Base-by-base conservation (phyloP, 2,797 vertebrate genomes). In the Schizopygopsis pylzovi region DNA sequence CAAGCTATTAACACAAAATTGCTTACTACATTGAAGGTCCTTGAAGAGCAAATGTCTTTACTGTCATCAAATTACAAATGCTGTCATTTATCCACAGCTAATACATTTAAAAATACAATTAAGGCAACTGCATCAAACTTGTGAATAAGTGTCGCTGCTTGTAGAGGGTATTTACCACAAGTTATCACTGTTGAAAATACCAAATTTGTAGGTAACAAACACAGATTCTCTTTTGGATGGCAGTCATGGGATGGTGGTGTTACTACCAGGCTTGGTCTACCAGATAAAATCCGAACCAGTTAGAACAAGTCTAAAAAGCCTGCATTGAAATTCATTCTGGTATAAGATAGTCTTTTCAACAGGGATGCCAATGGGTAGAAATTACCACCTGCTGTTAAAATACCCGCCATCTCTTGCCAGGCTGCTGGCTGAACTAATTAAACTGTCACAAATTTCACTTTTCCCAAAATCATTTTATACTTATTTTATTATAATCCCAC, bases 401-500 rank as follows among this genome's bases (percentile, higher is more conserved):
- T 63, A 82, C 25, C 20, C 16, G 8, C 67, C 73, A 59, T 52
- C 33, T 85, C 67, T 73, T 85, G 43, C 41, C 67, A 63, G 52
- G 52, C 56, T 41, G 20, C 75, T 73, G 33, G 67, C 84, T 73
- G n/a, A 85, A 73, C 78, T 59, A 73, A 85, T 79, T 71, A 79
- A 85, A 73, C 77, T 49, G 67, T 85, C 77, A 85, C 67, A 80
- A 85, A 45, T 59, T 61, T 79, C 25, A n/a, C 65, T 72, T 10
- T 59, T 63, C 71, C 49, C 22, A 52, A 43, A 76, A 86, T 37
- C 20, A 81, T 63, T 81, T 28, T 52, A 54, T 43, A 47, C 45
- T 67, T 67, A 54, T 77, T 73, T 81, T 86, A 81, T 86, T 82
- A 68, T 54, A 68, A 79, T 71, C 76, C 77, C 76, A 68, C 52